These are phyloP conservation scores for Syrrhaptes paradoxus DNA, from an alignment of 2,113 vertebrate species.

Conservation along the genomic window DNA sequence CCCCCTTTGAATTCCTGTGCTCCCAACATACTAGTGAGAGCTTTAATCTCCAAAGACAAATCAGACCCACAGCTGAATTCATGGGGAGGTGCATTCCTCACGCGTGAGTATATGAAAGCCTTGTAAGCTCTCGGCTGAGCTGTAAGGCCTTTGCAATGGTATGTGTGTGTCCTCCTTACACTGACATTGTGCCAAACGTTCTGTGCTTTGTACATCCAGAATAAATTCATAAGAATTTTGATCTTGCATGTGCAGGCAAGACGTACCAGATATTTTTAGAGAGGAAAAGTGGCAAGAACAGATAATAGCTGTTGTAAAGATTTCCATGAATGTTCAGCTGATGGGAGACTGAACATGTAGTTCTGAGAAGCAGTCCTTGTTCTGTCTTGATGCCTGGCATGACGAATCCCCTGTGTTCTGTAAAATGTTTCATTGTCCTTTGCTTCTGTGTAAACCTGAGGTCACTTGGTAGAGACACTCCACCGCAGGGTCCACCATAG, in stretches of 20 bases:
- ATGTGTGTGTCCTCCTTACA: not conserved
- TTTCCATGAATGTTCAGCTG: not conserved
- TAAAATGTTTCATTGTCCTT: not conserved
- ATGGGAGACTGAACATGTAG: not conserved
- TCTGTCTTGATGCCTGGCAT: not conserved
- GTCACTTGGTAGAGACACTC: not conserved
- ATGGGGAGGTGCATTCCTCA: constrained; percentile 4
- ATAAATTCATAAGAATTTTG: not conserved
- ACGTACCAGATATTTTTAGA: not conserved
- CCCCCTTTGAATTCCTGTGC: not conserved
- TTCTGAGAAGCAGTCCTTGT: not conserved
- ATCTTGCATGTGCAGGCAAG: not conserved
- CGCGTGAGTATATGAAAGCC: not conserved
- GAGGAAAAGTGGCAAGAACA: not conserved
- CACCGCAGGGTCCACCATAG: not conserved
- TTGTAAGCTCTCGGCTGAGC: not conserved
- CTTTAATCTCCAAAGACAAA: constrained; percentile 11
- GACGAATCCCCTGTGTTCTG: not conserved
- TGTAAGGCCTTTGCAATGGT: not conserved
- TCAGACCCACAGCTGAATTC: not conserved
- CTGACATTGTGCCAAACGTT: not conserved
- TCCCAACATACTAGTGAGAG: not conserved
- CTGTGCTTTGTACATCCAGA: not conserved
- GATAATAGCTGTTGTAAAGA: not conserved
- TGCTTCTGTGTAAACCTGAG: not conserved